These are phyloP conservation scores for Helobdella robusta DNA, from an alignment of 2,888 invertebrate genomes.

Conservation along the genomic window DNA sequence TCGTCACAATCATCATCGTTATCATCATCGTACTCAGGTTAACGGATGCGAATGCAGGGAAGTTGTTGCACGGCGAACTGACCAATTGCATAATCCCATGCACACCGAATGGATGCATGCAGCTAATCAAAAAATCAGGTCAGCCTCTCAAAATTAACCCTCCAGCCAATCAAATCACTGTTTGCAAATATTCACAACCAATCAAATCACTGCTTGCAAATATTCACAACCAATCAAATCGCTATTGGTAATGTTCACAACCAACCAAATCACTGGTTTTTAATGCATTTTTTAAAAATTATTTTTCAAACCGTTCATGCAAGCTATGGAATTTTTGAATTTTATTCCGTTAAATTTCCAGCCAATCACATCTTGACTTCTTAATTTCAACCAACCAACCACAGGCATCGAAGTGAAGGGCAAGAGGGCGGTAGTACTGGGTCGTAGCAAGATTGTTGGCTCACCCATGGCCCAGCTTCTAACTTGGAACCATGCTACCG, in stretches of 20 bases:
- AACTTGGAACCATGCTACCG: conserved; percentile 92
- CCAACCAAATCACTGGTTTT: too few species aligned
- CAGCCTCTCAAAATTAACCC: too few species aligned
- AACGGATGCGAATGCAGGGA: conserved; percentile 85
- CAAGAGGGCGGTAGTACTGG: conserved; percentile 80
- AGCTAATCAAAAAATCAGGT: conserved; percentile 68
- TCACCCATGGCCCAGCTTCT: conserved; percentile 85
- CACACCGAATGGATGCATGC: conserved; percentile 88
- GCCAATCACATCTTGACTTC: too few species aligned
- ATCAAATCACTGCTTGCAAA: too few species aligned
- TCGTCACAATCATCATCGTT: background rate
- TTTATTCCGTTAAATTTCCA: too few species aligned
- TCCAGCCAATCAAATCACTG: too few species aligned
- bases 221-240: too few species aligned
- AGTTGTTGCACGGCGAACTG: conserved; percentile 77
- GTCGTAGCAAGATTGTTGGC: conserved; percentile 94
- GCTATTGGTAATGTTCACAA: too few species aligned
- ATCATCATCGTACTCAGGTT: conserved; percentile 52
- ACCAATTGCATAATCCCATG: conserved; percentile 76
- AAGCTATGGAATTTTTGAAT: too few species aligned
- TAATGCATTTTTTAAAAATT: too few species aligned
- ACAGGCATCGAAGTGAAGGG: conserved; percentile 64
- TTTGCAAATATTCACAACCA: too few species aligned
- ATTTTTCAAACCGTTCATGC: too few species aligned
- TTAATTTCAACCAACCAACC: background rate